Evolutionary conservation across 64 coral and sea anemone species (phyloP).

Genomic region (Dendronephthya gigantea): DNA sequence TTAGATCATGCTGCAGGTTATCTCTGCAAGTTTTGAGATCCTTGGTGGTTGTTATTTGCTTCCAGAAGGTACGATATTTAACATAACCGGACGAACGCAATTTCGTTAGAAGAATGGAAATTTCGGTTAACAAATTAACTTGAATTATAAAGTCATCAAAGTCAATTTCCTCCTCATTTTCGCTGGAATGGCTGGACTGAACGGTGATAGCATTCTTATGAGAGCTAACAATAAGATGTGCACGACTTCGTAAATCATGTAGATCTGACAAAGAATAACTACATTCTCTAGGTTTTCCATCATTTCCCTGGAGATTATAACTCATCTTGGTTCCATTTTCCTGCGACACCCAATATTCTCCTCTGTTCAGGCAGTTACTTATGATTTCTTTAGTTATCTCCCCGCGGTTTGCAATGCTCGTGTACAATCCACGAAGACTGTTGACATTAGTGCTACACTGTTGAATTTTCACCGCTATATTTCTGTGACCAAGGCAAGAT

Average conservation of each 20-base stretch:
- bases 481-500: background rate
- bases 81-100: slow-evolving; percentile 36
- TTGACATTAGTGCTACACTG: slow-evolving; percentile 59
- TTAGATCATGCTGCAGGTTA: background rate
- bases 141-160: slow-evolving; percentile 35
- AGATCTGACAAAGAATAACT: slow-evolving; percentile 35
- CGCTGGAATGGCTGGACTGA: background rate
- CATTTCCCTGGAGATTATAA: background rate
- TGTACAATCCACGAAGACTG: slow-evolving; percentile 63
- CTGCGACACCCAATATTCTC: background rate
- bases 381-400: slow-evolving; percentile 92
- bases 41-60: background rate
- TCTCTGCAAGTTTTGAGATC: slow-evolving; percentile 17
- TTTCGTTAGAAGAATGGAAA: slow-evolving; percentile 8
- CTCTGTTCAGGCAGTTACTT: slow-evolving; percentile 50
- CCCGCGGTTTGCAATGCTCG: slow-evolving; percentile 68
- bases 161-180: background rate
- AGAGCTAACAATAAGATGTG: slow-evolving; percentile 48
- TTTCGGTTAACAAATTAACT: slow-evolving; percentile 49
- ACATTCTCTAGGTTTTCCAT: background rate
- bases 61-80: slow-evolving; percentile 16
- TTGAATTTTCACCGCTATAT: slow-evolving; percentile 79
- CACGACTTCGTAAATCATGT: slow-evolving; percentile 68
- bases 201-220: slow-evolving; percentile 13
- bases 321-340: background rate